Evolutionary conservation across 2,888 invertebrate genomes (phyloP), one percentile per base, ranked within the genome.

Genomic region (Trachelus tabidus): DNA sequence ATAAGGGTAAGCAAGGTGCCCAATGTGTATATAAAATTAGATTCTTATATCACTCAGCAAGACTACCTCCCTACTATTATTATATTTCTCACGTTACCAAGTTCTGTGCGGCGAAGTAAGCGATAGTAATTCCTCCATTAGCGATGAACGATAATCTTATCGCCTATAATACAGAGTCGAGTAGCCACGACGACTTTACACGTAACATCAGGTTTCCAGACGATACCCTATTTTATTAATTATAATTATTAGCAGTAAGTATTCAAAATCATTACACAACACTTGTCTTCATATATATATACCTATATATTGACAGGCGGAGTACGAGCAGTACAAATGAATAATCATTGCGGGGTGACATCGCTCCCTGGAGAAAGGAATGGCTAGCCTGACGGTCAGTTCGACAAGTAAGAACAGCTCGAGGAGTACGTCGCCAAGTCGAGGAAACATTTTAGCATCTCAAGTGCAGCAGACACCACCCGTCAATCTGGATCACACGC

Each of bases 341-440:
- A 71, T 33, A 71, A 34, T 71, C 71, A 71, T 71, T 33, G 33
- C 71, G 56, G 56, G 31, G 78, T 77, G 75, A 79, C 77, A 79
- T 80, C 76, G 73, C 34, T 77, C 76, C 82, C 79, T 86, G 80
- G 77, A 83, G 81, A 81, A 85, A 86, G 90, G 89, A 85, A 91
- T 91, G 91, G 91, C 90, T 89, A 91, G 88, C 86, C 87, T 91
- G 91, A 89, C 88, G 81, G 89, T 91, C 76, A 85, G 86, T 76
- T 80, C 90, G 68, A 90, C 91, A 83, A 90, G 90, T 85, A 91
- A 90, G 80, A 90, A 86, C 84, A 90, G 90, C 85, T 91, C 91
- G 11, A 88, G 91, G 73, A 91, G 91, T 82, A 83, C 90, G 81
- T 91, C 91, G 78, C 91, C 91, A 35, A 91, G 84, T 82, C 87